Evolutionary conservation across 2,797 vertebrate species (phyloP).

Genomic region (Eptatretus atami): DNA sequence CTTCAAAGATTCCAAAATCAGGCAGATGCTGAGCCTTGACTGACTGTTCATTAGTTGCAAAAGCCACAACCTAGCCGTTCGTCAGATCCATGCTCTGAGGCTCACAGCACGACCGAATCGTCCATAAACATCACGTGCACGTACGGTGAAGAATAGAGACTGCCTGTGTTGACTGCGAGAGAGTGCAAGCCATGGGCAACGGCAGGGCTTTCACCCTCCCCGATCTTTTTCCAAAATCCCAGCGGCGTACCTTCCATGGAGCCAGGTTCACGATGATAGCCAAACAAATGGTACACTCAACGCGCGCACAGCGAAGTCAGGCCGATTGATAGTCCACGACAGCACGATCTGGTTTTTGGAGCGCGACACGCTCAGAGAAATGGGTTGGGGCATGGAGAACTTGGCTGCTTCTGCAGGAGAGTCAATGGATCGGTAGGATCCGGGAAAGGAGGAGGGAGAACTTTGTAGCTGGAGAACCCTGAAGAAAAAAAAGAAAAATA

Average conservation of each 20-base stretch:
- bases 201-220: conserved; percentile 1
- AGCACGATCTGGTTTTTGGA: conserved; percentile 1
- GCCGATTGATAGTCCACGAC: background rate
- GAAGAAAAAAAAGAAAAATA: too few species aligned
- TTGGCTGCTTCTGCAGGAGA: background rate
- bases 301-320: conserved; percentile 2
- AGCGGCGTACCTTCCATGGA: background rate
- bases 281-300: background rate
- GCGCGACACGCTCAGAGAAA: conserved; percentile 1
- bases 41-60: too few species aligned
- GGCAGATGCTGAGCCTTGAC: too few species aligned
- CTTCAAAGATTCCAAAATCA: too few species aligned
- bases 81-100: conserved; percentile 4
- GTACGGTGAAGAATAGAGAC: background rate
- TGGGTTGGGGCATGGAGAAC: background rate
- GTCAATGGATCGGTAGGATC: background rate
- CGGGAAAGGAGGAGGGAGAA: background rate
- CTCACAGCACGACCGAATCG: conserved; percentile 1
- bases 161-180: conserved; percentile 1
- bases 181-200: conserved; percentile 2
- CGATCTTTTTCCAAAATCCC: background rate
- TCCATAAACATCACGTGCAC: background rate
- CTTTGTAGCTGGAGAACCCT: too few species aligned
- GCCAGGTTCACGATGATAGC: background rate
- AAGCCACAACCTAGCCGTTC: too few species aligned